Evolutionary conservation across 1,140 invertebrate species (phyloP).

Genomic region (Bactericera cockerelli): DNA sequence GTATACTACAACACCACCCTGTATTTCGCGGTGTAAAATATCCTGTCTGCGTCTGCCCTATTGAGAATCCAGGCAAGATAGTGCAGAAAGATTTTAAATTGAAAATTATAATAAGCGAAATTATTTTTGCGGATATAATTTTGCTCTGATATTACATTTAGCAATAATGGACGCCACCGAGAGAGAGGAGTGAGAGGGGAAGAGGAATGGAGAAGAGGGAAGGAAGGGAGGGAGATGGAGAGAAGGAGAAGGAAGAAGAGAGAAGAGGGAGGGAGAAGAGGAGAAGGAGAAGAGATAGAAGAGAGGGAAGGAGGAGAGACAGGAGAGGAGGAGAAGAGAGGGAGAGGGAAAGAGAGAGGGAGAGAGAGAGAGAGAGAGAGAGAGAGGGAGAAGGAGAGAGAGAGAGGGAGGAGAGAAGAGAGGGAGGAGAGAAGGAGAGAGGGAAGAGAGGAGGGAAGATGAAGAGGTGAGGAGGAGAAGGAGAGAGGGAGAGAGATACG

Average conservation of each 20-base stretch:
- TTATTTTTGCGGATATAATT: constrained; percentile 8
- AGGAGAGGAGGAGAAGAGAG: neutral
- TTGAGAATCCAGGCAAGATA: no score
- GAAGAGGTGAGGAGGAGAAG: no score
- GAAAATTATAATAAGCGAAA: neutral
- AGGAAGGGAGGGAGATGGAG: neutral
- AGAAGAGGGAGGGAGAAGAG: constrained; percentile 10
- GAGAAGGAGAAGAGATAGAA: constrained; percentile 12
- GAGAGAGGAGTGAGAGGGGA: neutral
- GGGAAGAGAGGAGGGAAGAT: no score
- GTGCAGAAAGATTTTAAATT: no score
- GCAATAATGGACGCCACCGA: neutral
- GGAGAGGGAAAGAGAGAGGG: constrained; percentile 6
- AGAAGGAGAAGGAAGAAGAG: constrained; percentile 2
- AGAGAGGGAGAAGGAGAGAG: constrained; percentile 10
- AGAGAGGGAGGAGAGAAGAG: constrained; percentile 6
- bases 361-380: constrained; percentile 9
- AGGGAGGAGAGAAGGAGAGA: neutral
- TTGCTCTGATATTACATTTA: neutral
- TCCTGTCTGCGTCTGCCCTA: no score
- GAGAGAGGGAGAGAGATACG: constrained; percentile 12
- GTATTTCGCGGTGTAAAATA: no score
- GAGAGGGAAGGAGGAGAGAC: neutral
- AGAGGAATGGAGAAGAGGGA: neutral
- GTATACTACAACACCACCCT: no score